Conservation (phyloP, 2,113 vertebrate species). For the Hippocampus abdominalis region DNA sequence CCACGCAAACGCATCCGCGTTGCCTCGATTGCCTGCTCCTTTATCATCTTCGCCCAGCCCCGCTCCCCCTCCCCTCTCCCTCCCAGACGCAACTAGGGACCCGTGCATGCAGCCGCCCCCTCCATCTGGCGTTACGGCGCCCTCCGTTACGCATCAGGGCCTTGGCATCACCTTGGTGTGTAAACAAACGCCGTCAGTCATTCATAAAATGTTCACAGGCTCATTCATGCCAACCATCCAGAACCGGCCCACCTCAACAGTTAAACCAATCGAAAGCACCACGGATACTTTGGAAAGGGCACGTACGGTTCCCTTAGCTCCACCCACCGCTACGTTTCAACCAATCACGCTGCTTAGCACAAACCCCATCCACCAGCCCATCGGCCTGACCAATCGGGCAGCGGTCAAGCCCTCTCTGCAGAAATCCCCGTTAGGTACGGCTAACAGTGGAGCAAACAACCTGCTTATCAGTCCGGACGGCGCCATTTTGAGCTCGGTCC, state of each 20-base stretch:
- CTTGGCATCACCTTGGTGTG: conserved; percentile 28
- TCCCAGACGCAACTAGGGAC: conserved; percentile 21
- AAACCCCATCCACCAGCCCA: conserved; percentile 33
- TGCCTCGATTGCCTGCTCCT: conserved; percentile 31
- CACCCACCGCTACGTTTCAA: conserved; percentile 50
- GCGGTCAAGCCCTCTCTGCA: conserved; percentile 45
- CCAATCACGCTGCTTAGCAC: conserved; percentile 38
- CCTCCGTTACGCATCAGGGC: conserved; percentile 32
- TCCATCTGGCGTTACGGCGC: conserved; percentile 19
- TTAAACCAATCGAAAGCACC: conserved; percentile 70
- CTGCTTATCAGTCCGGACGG: conserved; percentile 87
- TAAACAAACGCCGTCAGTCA: conserved; percentile 33
- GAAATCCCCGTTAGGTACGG: conserved; percentile 61
- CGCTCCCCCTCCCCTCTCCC: conserved; percentile 14
- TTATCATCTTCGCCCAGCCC: conserved; percentile 20
- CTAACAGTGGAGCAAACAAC: conserved; percentile 75
- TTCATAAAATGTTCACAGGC: conserved; percentile 39
- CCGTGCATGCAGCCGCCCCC: conserved; percentile 28
- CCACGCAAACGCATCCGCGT: conserved; percentile 13
- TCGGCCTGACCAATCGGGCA: conserved; percentile 33
- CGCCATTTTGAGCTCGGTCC: conserved; percentile 83
- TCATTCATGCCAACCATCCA: conserved; percentile 74
- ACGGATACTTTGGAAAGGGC: conserved; percentile 55
- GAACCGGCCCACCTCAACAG: conserved; percentile 74
- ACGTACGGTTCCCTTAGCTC: conserved; percentile 46